Evolutionary conservation across 2,888 invertebrate genomes (phyloP), one percentile per base, ranked within the genome.

Genomic region (Allophyes oxyacanthae): DNA sequence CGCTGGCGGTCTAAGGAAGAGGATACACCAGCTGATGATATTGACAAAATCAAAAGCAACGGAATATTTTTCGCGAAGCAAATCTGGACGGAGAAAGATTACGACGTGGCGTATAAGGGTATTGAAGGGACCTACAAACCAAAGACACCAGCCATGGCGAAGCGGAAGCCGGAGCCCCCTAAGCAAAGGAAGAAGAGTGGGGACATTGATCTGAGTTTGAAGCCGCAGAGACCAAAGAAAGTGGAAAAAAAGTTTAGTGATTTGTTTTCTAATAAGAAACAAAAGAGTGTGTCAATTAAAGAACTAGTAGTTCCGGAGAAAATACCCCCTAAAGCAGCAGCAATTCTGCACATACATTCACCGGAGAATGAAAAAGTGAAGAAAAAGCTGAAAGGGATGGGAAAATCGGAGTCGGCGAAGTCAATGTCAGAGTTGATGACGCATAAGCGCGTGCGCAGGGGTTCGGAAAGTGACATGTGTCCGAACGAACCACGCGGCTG

Each of bases 281-380:
- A 89, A 48, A 94, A 94, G 59, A 91, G 91, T 79, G 83, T 81
- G 20, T 90, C 90, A 1, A 88, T 91, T n/a, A 94, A 93, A 53
- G 91, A 92, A 60, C 64, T 94, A 14, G 58, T 90, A 34, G 81
- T 92, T 41, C 95, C 95, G 0, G 89, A 94, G 32, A 89, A 89
- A 62, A 94, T 95, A 61, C 95, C 95, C 6, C 95, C 95, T 0
- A 95, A 96, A 83, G 95, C 95, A 0, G 95, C 95, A 0, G 95
- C 95, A 2, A 79, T 95, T 28, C 78, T 95, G 41, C 95, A 95
- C 62, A 95, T 96, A 60, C 94, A 95, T 58, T 90, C 92, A 15
- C 91, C 92, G 15, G 87, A 85, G 43, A 85, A 70, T 52, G 86
- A 85, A 8, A 91, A 88, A 58, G 81, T 78, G 56, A 91, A 89